Evolutionary conservation across 1,140 invertebrate genomes (phyloP), one percentile per base, ranked within the genome.

Genomic region (Gryllus bimaculatus): DNA sequence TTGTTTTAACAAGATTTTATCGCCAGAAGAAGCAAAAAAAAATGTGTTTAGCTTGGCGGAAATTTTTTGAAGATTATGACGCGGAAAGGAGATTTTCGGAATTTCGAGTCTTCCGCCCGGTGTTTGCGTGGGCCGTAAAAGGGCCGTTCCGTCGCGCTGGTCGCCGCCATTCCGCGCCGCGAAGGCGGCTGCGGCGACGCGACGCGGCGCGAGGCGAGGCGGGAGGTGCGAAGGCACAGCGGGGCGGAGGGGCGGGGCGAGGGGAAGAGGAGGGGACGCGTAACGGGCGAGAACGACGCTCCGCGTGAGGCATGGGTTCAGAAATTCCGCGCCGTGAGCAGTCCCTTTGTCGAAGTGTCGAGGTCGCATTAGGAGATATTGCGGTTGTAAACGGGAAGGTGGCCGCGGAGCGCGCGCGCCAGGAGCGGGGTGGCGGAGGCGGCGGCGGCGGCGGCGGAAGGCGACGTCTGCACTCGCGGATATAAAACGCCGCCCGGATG

Each of bases 1-100:
- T 66, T 66, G 54, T 13, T 66, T 66, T 66, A 66, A 66, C 18
- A 66, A 66, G 54, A 66, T 66, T 66, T 66, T 66, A 66, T 66
- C 54, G 54, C 54, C 10, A 7, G 10, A 18, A 66, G 54, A 66
- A 66, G 54, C 54, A 13, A 66, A 66, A 66, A 66, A 66, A 66
- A 66, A 66, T 66, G 54, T 13, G 54, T 13, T 66, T 13, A 66
- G 54, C 54, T 18, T 66, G 54, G 54, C 54, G 54, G 54, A 66
- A 66, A 66, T 66, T 66, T 66, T 66, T 66, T 66, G 54, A 66
- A 66, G 54, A 66, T 66, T 66, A 66, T 66, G 54, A 18, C 54
- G 54, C 54, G 54, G 54, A 66, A 66, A 66, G 54, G 54, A 66
- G 54, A 66, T 66, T 66, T 66, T 66, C 54, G 54, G 54, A 66